Conservation (phyloP, 2,888 invertebrate species). For the Celastrina argiolus region DNA sequence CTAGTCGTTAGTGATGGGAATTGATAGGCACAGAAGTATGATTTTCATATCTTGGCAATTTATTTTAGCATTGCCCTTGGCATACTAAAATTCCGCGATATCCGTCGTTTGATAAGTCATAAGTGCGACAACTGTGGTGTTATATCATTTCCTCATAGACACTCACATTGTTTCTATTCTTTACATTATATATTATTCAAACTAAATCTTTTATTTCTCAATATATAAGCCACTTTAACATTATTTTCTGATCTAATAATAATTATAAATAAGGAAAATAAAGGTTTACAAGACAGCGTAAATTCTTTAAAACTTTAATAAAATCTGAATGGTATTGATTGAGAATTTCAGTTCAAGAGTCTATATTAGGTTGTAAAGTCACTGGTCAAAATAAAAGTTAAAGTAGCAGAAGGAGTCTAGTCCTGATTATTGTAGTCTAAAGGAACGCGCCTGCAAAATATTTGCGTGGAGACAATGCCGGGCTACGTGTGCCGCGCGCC, state of each 20-base stretch:
- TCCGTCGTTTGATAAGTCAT: slow-evolving; percentile 17
- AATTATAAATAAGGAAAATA: background rate
- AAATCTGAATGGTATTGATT: too few relatives aligned
- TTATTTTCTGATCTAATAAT: background rate
- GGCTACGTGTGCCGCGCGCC: slow-evolving; percentile 44
- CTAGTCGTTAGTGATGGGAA: background rate
- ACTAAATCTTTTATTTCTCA: background rate
- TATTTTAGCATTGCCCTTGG: slow-evolving; percentile 11
- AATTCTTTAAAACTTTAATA: background rate
- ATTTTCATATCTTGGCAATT: slow-evolving; percentile 21
- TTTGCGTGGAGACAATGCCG: slow-evolving; percentile 55
- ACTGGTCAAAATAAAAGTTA: too few relatives aligned
- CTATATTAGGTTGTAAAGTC: background rate
- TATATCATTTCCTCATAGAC: background rate
- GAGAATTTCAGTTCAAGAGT: background rate
- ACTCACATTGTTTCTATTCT: slow-evolving; percentile 1
- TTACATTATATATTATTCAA: background rate
- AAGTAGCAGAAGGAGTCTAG: too few relatives aligned
- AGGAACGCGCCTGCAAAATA: slow-evolving; percentile 55
- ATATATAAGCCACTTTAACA: background rate
- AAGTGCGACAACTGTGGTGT: slow-evolving; percentile 2
- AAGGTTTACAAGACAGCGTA: background rate
- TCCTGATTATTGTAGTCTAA: too few relatives aligned
- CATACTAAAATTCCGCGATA: slow-evolving; percentile 12
- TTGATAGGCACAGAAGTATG: background rate